phyloP scores from a whole-genome alignment of 2,797 vertebrate species.

The Malurus splendens region DNA sequence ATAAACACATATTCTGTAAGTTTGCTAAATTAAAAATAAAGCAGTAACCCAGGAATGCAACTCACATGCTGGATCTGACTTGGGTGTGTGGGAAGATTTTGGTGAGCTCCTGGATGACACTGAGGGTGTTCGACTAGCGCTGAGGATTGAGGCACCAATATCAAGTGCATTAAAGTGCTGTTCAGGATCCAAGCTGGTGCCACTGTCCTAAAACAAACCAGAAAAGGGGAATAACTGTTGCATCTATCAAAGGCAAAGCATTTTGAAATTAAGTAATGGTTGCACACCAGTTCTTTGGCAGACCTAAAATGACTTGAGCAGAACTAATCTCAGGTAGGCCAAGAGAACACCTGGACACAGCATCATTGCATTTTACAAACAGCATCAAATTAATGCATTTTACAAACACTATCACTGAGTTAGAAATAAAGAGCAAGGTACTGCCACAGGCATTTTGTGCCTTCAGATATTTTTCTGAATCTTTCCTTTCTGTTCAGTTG shows the following conservation, averaged over 20 bases:
- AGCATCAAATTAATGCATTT: too few relatives aligned
- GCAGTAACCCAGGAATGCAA: background rate
- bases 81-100: conserved; percentile 71
- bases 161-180: conserved; percentile 69
- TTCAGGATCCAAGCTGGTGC: conserved; percentile 62
- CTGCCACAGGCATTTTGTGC: background rate
- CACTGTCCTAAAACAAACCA: conserved; percentile 64
- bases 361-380: background rate
- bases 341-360: background rate
- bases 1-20: background rate
- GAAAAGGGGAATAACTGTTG: background rate
- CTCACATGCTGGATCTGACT: conserved; percentile 72
- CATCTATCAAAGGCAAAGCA: background rate
- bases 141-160: conserved; percentile 64
- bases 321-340: background rate
- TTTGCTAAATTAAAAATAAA: background rate
- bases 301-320: background rate
- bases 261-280: background rate
- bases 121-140: conserved; percentile 64
- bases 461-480: background rate
- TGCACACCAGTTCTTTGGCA: background rate
- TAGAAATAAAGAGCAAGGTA: background rate
- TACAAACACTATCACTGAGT: background rate
- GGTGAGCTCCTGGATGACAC: conserved; percentile 72
- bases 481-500: background rate